Evolutionary conservation across 2,888 invertebrate genomes (phyloP), one percentile per base, ranked within the genome.

Genomic region (Bibio marci): DNA sequence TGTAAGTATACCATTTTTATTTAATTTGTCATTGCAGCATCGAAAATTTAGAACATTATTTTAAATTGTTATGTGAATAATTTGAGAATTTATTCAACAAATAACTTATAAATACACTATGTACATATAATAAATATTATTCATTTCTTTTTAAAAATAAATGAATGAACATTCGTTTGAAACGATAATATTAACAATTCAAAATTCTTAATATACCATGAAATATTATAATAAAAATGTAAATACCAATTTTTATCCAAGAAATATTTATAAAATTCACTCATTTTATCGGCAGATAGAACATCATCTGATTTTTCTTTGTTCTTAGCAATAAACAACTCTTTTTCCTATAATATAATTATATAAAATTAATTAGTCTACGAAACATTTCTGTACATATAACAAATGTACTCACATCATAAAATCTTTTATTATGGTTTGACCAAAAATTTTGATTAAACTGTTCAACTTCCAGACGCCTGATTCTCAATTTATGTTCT

Each of bases 361-460:
- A n/a, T n/a, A n/a, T n/a, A n/a, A n/a, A n/a, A n/a, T n/a, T n/a
- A n/a, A n/a, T n/a, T n/a, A n/a, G n/a, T n/a, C n/a, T n/a, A n/a
- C n/a, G n/a, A n/a, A n/a, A n/a, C n/a, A n/a, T n/a, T n/a, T n/a
- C n/a, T n/a, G n/a, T n/a, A n/a, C n/a, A n/a, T 12, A 30, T 28
- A 14, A n/a, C 40, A 30, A 17, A 22, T 25, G 28, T 27, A 38
- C 50, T 49, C 59, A 79, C 80, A 58, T 76, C 67, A 51, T 73
- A 70, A 59, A 87, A 90, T 40, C 69, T 71, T 18, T 69, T 68
- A 53, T 90, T 90, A 50, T 90, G 88, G 44, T 68, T 66, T 1
- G 69, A 65, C 90, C 90, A 90, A 62, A 88, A 90, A 28, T 69
- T 64, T 46, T 87, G 78, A 58, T 88, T 87, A 87, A 87, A 90